Base-by-base conservation (phyloP, 92 coral and sea anemone species). In the Actinernus sp. region DNA sequence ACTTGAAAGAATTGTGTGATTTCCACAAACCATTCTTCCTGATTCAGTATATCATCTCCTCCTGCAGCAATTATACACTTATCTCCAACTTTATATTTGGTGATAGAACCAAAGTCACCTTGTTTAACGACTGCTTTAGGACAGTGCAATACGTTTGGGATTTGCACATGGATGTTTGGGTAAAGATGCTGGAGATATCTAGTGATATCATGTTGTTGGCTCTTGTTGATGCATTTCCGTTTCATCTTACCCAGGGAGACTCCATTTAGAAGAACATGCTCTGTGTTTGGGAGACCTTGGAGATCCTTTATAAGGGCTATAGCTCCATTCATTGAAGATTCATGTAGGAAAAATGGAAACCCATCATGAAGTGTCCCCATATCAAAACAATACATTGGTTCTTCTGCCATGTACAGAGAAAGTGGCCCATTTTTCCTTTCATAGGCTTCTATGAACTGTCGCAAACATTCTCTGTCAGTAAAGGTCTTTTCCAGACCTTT, bases 401-500 rank as follows among this genome's bases (percentile, higher is more conserved):
- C 25, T 20, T 34, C 68, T 39, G 31, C 23, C n/a, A 59, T 61
- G 53, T 88, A 71, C 13, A 26, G 17, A 7, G 90, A 72, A 30
- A 79, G n/a, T n/a, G n/a, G n/a, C n/a, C n/a, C n/a, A n/a, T n/a
- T n/a, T n/a, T n/a, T n/a, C n/a, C n/a, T n/a, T n/a, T n/a, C n/a
- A n/a, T n/a, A n/a, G n/a, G n/a, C n/a, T n/a, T n/a, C n/a, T n/a
- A n/a, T n/a, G n/a, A 70, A 78, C 19, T 61, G 78, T 29, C 63
- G 63, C 18, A 83, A 43, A 36, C 49, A 73, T 64, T 78, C 81
- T 36, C 77, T 83, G 26, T 76, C 64, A 0, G 87, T 81, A 68
- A 34, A 78, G 0, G 87, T 82, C 53, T 67, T 88, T 21, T 83
- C 87, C 1, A 77, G 1, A 0, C 87, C 90, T 59, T 83, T 83